phyloP scores from a whole-genome alignment of 2,888 invertebrate species.

The Microplitis deprimator region DNA sequence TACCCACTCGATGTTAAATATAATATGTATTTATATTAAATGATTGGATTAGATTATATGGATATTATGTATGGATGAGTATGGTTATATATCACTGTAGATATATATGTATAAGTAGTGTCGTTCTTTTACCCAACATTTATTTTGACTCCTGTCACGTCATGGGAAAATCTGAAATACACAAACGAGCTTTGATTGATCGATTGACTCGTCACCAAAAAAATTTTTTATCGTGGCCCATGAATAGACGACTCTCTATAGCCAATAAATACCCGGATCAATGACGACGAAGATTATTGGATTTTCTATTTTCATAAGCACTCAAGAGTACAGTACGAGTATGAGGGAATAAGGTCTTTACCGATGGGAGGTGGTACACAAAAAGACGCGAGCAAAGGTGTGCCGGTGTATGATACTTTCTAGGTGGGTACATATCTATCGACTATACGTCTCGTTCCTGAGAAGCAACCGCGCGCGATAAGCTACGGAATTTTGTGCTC shows the following conservation, averaged over 20 bases:
- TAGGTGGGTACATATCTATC: not conserved
- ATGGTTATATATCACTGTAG: too few species aligned
- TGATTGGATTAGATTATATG: not conserved
- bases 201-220: constrained; percentile 40
- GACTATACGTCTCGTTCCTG: not conserved
- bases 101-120: too few species aligned
- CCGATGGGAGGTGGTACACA: constrained; percentile 17
- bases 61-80: not conserved
- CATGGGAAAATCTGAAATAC: constrained; percentile 34
- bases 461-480: constrained; percentile 21
- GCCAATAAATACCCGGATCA: constrained; percentile 45
- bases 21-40: not conserved
- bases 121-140: not conserved
- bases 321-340: constrained; percentile 8
- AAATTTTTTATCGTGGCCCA: constrained; percentile 22
- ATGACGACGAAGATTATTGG: constrained; percentile 46
- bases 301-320: constrained; percentile 44
- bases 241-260: constrained; percentile 32
- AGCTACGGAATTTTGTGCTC: constrained; percentile 33
- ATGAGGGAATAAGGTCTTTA: not conserved
- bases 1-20: not conserved
- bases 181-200: constrained; percentile 46
- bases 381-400: constrained; percentile 24
- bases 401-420: constrained; percentile 14
- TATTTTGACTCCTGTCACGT: constrained; percentile 41